Conservation (phyloP, 2,888 invertebrate species). For the Colostygia pectinataria region DNA sequence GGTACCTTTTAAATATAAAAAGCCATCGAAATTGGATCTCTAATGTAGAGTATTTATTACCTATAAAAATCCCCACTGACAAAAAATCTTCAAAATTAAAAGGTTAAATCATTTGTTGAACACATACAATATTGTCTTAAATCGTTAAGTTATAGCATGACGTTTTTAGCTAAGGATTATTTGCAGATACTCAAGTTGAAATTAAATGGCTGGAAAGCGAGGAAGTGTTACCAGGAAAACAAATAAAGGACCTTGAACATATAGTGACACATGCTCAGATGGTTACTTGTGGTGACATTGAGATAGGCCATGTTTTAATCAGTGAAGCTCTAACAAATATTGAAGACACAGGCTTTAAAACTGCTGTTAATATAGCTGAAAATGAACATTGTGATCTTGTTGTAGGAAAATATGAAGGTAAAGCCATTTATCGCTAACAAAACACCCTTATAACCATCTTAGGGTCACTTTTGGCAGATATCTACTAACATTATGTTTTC, state of each 20-base stretch:
- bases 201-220: conserved; percentile 60
- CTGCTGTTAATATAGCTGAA: conserved; percentile 80
- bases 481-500: not conserved
- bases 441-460: too few species aligned
- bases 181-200: conserved; percentile 29
- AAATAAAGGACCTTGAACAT: conserved; percentile 54
- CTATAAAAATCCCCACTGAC: too few species aligned
- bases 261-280: conserved; percentile 64
- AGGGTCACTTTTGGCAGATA: too few species aligned
- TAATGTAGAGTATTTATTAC: too few species aligned
- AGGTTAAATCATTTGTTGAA: too few species aligned
- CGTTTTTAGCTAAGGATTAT: not conserved
- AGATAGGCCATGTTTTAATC: conserved; percentile 74
- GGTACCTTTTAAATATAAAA: too few species aligned
- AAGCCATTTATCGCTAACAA: too few species aligned
- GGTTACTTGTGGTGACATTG: conserved; percentile 66
- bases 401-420: conserved; percentile 91
- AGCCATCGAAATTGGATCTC: too few species aligned
- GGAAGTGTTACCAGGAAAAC: conserved; percentile 55
- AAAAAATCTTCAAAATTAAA: too few species aligned
- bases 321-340: conserved; percentile 60
- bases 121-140: too few species aligned
- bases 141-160: too few species aligned
- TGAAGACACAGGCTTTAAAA: conserved; percentile 53
- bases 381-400: conserved; percentile 88